Conservation (phyloP, 2,113 vertebrate species). For the Cyprinodon brontotheroides region DNA sequence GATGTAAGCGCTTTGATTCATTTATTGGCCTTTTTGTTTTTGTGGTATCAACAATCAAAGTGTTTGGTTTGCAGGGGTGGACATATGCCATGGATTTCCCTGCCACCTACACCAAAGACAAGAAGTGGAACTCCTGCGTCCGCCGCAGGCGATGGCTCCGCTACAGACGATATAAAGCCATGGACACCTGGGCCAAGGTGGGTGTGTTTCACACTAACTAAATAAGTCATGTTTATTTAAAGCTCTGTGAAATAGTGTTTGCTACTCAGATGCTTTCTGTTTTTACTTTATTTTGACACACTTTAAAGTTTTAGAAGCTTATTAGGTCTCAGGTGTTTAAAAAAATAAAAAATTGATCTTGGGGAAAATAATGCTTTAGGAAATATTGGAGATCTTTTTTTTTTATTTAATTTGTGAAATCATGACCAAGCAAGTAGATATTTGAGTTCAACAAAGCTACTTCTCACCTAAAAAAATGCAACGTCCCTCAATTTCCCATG, state of each 20-base stretch:
- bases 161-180: conserved; percentile 92
- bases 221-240: neutral
- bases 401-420: no score
- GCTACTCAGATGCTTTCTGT: neutral
- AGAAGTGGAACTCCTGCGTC: conserved; percentile 98
- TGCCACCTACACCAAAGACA: conserved; percentile 92
- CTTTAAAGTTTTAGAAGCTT: neutral
- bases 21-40: neutral
- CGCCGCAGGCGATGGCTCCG: conserved; percentile 93
- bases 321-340: no score
- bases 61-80: conserved; percentile 86
- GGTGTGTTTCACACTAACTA: conserved; percentile 7
- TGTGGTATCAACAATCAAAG: neutral
- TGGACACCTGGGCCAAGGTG: conserved; percentile 93
- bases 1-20: conserved; percentile 80
- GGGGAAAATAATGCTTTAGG: no score
- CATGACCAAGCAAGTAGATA: no score
- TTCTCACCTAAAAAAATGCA: no score
- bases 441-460: no score
- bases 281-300: neutral
- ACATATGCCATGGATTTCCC: conserved; percentile 96
- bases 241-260: neutral
- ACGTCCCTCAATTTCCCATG: no score
- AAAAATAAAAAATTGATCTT: no score
- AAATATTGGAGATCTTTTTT: no score